A percentile compares a stretch with the other conserved stretches of the same genome.
Conservation (phyloP, 1,140 invertebrate species). For the Camponotus pennsylvanicus region DNA sequence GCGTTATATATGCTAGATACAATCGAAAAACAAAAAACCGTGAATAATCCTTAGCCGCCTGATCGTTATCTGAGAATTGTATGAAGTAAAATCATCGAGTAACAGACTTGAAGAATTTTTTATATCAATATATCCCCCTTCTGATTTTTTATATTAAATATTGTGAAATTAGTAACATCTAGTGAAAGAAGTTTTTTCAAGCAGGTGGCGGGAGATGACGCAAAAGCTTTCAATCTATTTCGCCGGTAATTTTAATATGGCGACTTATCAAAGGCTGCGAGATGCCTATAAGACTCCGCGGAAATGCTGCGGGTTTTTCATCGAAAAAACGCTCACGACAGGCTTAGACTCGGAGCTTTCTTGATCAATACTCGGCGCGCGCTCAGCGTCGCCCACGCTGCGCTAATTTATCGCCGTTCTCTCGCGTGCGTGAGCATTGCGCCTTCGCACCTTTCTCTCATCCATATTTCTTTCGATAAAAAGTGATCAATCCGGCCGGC, state of each 20-base stretch:
- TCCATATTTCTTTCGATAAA: slow-evolving; percentile 54
- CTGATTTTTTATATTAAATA: background rate
- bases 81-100: background rate
- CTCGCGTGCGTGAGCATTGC: slow-evolving; percentile 33
- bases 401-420: slow-evolving; percentile 52
- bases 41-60: background rate
- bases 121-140: background rate
- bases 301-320: slow-evolving; percentile 6
- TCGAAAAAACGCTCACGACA: slow-evolving; percentile 33
- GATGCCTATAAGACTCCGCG: background rate
- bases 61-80: background rate
- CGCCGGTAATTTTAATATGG: background rate
- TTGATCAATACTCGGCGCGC: slow-evolving; percentile 58
- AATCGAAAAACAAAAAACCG: background rate
- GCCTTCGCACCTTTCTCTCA: slow-evolving; percentile 12
- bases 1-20: slow-evolving; percentile 3
- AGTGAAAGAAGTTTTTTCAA: background rate
- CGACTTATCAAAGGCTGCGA: background rate
- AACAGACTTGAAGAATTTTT: background rate
- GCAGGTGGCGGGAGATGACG: too few relatives aligned
- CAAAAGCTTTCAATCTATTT: background rate
- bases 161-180: background rate
- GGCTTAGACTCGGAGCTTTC: slow-evolving; percentile 42
- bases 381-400: slow-evolving; percentile 40
- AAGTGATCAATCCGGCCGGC: slow-evolving; percentile 24